phyloP scores from a whole-genome alignment of 2,888 invertebrate genomes.

The Caenorhabditis sp. region DNA sequence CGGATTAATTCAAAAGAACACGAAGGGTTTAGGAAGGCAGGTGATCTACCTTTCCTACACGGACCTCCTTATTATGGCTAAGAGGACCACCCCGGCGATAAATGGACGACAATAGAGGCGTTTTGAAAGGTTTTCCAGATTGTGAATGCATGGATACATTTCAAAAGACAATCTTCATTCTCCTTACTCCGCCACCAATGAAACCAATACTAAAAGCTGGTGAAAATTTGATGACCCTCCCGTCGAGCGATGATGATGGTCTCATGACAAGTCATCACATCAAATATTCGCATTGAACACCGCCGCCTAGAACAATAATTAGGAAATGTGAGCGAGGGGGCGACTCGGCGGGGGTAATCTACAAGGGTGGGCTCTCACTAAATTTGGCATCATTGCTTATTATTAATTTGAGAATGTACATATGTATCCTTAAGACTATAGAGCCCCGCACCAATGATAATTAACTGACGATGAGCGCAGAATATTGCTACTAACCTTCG shows the following conservation, averaged over 20 bases:
- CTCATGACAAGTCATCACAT: conserved; percentile 63
- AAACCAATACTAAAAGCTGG: conserved; percentile 60
- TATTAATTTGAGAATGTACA: conserved; percentile 63
- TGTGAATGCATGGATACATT: conserved; percentile 59
- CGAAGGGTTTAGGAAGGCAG: conserved; percentile 5
- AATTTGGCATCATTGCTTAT: conserved; percentile 57
- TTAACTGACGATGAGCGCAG: conserved; percentile 35
- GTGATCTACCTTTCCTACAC: conserved; percentile 30
- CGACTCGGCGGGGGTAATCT: conserved; percentile 36
- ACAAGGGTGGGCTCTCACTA: conserved; percentile 58
- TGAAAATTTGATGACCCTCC: conserved; percentile 48
- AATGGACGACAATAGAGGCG: conserved; percentile 38
- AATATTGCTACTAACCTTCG: conserved; percentile 88
- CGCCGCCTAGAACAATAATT: conserved; percentile 61
- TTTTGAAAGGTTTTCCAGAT: conserved; percentile 60
- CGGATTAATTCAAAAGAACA: conserved; percentile 42
- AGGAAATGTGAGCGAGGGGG: conserved; percentile 57
- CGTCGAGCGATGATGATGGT: conserved; percentile 31
- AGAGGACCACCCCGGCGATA: conserved; percentile 43
- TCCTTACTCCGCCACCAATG: background rate
- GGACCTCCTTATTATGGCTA: conserved; percentile 36
- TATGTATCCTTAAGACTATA: conserved; percentile 37
- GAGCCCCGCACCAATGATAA: conserved; percentile 14
- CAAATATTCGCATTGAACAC: conserved; percentile 63
- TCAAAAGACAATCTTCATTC: conserved; percentile 47